Evolutionary conservation across 2,888 invertebrate genomes (phyloP).

Genomic region (Calameuta pallipes): DNA sequence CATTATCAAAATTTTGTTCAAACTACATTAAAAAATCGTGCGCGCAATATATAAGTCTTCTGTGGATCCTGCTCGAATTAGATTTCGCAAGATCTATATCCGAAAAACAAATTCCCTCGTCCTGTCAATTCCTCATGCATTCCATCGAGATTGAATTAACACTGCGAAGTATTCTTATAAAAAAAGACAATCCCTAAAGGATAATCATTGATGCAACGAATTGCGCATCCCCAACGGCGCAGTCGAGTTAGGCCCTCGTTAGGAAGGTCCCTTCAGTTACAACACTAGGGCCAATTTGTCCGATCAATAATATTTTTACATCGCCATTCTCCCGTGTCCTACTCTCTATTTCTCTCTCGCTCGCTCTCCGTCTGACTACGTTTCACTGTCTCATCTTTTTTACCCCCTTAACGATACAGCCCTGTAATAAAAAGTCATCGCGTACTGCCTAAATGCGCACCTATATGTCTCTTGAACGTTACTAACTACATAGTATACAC

Average conservation of each 20-base stretch:
- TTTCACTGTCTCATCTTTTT: neutral
- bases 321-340: neutral
- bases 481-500: neutral
- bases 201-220: conserved; percentile 15
- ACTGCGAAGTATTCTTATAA: neutral
- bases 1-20: neutral
- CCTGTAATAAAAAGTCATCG: neutral
- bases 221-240: conserved; percentile 45
- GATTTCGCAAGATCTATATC: neutral
- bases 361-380: neutral
- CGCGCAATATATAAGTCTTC: neutral
- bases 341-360: neutral
- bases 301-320: conserved; percentile 49
- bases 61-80: neutral
- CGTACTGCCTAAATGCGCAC: neutral
- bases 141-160: neutral
- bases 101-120: neutral
- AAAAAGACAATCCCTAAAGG: neutral
- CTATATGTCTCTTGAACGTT: too few species aligned
- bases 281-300: conserved; percentile 37
- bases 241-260: conserved; percentile 45
- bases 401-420: neutral
- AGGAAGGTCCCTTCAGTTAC: conserved; percentile 39
- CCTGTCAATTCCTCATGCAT: neutral
- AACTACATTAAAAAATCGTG: neutral